Percentiles rank a stretch among this genome's conserved stretches.
These are phyloP conservation scores for Notiomystis cincta DNA, from an alignment of 2,113 vertebrate genomes.

Conservation along the genomic window DNA sequence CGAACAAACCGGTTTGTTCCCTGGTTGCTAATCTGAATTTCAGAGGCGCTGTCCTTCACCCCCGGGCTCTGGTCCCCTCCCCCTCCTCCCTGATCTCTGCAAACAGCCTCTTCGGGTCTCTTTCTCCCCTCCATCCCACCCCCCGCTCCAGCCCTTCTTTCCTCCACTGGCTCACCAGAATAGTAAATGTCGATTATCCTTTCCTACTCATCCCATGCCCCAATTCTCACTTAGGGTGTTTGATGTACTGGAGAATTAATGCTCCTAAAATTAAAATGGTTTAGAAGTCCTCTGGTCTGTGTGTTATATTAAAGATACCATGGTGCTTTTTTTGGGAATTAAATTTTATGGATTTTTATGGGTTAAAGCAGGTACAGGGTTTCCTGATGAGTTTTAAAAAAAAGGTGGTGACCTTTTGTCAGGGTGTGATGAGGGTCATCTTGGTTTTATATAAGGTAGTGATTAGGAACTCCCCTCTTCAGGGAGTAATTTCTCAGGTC, in stretches of 20 bases:
- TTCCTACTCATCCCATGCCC: not conserved
- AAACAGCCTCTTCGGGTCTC: not conserved
- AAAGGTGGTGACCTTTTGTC: not conserved
- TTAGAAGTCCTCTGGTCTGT: not conserved
- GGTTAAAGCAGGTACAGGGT: not conserved
- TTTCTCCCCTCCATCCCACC: conserved; percentile 4
- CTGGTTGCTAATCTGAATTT: conserved; percentile 69
- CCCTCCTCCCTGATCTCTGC: not conserved
- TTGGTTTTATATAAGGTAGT: not conserved
- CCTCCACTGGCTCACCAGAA: not conserved
- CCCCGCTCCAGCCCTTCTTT: not conserved
- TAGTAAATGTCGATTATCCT: conserved; percentile 33
- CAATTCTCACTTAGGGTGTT: not conserved
- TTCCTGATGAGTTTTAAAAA: not conserved
- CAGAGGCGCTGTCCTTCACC: conserved; percentile 33
- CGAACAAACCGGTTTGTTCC: conserved; percentile 61
- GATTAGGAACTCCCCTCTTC: not conserved
- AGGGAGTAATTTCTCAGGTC: not conserved
- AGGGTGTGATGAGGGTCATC: not conserved
- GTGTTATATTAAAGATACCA: not conserved
- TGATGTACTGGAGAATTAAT: not conserved
- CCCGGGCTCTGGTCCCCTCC: not conserved
- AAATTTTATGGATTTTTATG: not conserved
- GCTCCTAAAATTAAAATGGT: not conserved
- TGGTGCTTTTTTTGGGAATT: not conserved